Percentiles rank a stretch among this genome's conserved stretches.
Conservation (phyloP, 2,797 vertebrate genomes). For the Gambusia yucatana region DNA sequence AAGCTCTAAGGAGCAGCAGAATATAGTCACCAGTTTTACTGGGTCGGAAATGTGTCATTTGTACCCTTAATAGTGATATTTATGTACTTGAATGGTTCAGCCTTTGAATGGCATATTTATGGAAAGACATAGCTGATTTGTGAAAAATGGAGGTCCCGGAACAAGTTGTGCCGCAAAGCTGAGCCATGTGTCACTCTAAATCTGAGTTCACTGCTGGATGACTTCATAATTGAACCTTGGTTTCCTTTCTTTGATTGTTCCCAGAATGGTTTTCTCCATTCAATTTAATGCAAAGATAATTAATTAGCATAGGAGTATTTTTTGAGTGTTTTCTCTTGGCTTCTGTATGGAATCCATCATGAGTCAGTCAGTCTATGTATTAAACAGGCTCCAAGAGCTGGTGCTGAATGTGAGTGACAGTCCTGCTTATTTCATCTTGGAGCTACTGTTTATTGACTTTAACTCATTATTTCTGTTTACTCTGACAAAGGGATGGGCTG, state of each 20-base stretch:
- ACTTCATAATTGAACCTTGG: not conserved
- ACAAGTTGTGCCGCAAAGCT: slow-evolving; percentile 9
- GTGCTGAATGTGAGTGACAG: slow-evolving; percentile 18
- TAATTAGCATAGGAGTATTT: not conserved
- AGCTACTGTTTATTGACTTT: slow-evolving; percentile 17
- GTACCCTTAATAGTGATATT: slow-evolving; percentile 26
- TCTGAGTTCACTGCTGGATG: not conserved
- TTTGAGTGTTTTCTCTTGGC: not conserved
- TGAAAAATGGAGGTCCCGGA: slow-evolving; percentile 11
- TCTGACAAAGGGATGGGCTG: slow-evolving; percentile 27
- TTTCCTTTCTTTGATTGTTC: not conserved
- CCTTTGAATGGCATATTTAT: slow-evolving; percentile 11
- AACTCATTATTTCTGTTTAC: slow-evolving; percentile 38
- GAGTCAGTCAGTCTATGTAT: slow-evolving; percentile 10
- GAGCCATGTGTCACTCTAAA: not conserved
- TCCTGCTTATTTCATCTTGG: slow-evolving; percentile 12
- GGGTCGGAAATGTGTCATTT: slow-evolving; percentile 25
- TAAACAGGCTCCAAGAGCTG: slow-evolving; percentile 5
- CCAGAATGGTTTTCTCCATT: not conserved
- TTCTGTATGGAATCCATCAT: slow-evolving; percentile 1
- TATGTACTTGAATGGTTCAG: slow-evolving; percentile 23
- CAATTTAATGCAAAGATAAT: not conserved
- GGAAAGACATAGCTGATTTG: slow-evolving; percentile 19
- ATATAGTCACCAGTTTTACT: slow-evolving; percentile 6
- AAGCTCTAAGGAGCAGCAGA: slow-evolving; percentile 14